These are phyloP conservation scores for Channallabes apus DNA, from an alignment of 2,797 vertebrate genomes.

Conservation along the genomic window DNA sequence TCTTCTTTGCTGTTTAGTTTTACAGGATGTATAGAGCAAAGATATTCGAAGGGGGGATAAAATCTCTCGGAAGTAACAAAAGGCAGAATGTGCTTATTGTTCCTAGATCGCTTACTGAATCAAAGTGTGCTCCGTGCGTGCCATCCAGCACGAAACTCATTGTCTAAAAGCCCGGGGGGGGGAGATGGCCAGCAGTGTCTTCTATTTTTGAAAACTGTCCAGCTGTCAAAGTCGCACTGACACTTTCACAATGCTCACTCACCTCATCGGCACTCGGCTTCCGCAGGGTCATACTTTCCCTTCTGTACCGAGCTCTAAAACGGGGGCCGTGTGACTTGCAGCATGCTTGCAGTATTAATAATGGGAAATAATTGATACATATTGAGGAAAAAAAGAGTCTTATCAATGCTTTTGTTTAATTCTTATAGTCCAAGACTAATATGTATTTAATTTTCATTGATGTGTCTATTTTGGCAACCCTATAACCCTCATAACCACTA, in stretches of 20 bases:
- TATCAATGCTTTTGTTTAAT: background rate
- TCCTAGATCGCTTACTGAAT: slow-evolving; percentile 79
- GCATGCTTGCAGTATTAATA: background rate
- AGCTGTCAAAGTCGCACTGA: slow-evolving; percentile 81
- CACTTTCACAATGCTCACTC: slow-evolving; percentile 76
- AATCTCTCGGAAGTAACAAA: slow-evolving; percentile 63
- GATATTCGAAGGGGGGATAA: background rate
- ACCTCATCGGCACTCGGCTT: slow-evolving; percentile 45
- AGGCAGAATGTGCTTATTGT: slow-evolving; percentile 77
- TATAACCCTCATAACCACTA: slow-evolving; percentile 90
- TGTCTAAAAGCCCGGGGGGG: slow-evolving; percentile 72
- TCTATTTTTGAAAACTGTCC: slow-evolving; percentile 80
- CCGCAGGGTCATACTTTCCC: slow-evolving; percentile 62
- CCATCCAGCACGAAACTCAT: slow-evolving; percentile 65
- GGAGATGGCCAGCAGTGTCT: slow-evolving; percentile 69
- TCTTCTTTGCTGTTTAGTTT: background rate
- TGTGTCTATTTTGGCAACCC: slow-evolving; percentile 93
- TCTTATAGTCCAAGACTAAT: background rate
- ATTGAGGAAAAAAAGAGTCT: background rate
- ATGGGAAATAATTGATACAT: background rate
- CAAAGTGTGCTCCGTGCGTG: slow-evolving; percentile 67
- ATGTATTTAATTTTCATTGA: slow-evolving; percentile 52
- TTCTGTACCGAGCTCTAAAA: slow-evolving; percentile 50
- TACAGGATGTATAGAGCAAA: no score
- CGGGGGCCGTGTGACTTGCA: slow-evolving; percentile 49